Percentiles rank a stretch among this genome's conserved stretches.
Conservation (phyloP, 2,113 vertebrate genomes). For the Todiramphus saurophagus region DNA sequence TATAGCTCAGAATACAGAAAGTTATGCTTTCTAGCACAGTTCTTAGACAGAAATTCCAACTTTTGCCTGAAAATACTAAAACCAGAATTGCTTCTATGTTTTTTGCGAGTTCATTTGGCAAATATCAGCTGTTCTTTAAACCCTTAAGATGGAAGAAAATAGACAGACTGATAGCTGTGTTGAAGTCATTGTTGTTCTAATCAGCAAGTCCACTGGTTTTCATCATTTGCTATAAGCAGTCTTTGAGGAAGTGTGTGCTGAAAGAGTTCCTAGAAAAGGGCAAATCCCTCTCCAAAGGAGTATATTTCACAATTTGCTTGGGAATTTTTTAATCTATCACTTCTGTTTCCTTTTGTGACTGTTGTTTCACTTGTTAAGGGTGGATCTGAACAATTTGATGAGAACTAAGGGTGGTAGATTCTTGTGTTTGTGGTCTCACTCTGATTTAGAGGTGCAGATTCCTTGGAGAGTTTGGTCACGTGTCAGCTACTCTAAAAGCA, state of each 20-base stretch:
- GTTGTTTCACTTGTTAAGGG: neutral
- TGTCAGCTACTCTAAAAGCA: neutral
- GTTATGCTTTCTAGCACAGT: neutral
- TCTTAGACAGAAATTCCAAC: neutral
- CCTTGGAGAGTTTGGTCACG: neutral
- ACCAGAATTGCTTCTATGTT: neutral
- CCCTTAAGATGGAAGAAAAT: neutral
- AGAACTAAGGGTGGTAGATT: neutral
- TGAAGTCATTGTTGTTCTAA: neutral
- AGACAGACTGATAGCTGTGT: neutral
- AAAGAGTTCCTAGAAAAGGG: neutral
- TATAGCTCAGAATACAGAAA: neutral
- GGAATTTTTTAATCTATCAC: neutral
- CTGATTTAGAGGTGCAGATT: neutral
- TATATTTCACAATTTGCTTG: neutral
- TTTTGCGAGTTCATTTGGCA: neutral
- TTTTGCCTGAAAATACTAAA: neutral
- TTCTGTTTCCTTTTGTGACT: neutral
- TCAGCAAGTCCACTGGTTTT: neutral
- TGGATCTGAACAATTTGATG: neutral
- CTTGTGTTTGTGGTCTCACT: neutral
- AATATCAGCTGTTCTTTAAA: neutral
- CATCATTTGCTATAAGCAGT: neutral
- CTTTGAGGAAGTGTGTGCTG: neutral
- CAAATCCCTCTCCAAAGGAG: neutral